Evolutionary conservation across 1,140 invertebrate species (phyloP).

Genomic region (Theocolax elegans): DNA sequence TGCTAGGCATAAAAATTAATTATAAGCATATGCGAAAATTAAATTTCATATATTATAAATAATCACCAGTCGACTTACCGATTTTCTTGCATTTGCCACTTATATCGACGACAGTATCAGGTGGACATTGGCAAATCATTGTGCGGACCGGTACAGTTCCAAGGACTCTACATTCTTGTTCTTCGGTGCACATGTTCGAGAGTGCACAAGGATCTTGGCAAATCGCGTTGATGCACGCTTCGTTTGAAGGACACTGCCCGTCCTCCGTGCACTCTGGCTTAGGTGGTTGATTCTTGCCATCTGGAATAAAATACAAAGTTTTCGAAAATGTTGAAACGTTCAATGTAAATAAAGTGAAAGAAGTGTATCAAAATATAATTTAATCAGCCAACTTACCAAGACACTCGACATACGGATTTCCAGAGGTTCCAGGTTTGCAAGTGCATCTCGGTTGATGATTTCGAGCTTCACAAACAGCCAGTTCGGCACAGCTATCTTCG

Average conservation of each 20-base stretch:
- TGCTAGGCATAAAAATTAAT: neutral
- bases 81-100: slow-evolving; percentile 75
- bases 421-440: slow-evolving; percentile 79
- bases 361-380: neutral
- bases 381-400: slow-evolving; percentile 56
- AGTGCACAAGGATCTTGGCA: slow-evolving; percentile 82
- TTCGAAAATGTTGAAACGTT: neutral
- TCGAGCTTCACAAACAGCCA: slow-evolving; percentile 78
- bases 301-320: slow-evolving; percentile 10
- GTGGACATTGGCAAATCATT: slow-evolving; percentile 83
- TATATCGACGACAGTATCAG: slow-evolving; percentile 74
- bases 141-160: slow-evolving; percentile 83
- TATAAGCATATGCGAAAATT: slow-evolving; percentile 2
- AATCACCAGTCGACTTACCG: too few species aligned
- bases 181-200: slow-evolving; percentile 75
- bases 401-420: slow-evolving; percentile 85
- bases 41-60: too few species aligned
- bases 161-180: slow-evolving; percentile 82
- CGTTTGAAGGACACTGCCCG: slow-evolving; percentile 77
- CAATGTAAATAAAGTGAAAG: too few species aligned
- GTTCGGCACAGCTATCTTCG: slow-evolving; percentile 79
- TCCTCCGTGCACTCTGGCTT: slow-evolving; percentile 78
- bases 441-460: slow-evolving; percentile 83
- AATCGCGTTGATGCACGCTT: slow-evolving; percentile 80
- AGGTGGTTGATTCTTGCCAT: slow-evolving; percentile 46